These are phyloP conservation scores for Saccostrea glomerata DNA, from an alignment of 1,140 invertebrate species.

Conservation along the genomic window DNA sequence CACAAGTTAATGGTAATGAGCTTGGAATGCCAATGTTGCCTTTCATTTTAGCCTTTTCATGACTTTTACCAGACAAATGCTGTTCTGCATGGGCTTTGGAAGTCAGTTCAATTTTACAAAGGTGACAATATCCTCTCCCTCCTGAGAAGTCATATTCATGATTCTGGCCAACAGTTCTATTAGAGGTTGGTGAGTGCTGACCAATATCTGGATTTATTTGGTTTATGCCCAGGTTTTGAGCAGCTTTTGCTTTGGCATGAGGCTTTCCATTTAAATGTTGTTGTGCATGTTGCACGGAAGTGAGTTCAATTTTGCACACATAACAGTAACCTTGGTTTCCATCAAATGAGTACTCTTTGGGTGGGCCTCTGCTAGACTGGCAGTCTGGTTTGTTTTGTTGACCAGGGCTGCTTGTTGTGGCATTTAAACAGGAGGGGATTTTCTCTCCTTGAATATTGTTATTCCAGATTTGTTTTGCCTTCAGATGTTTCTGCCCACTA, in stretches of 20 bases:
- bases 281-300: constrained; percentile 57
- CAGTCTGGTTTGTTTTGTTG: background rate
- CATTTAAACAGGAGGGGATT: background rate
- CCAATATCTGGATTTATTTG: background rate
- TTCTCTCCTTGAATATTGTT: background rate
- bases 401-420: background rate
- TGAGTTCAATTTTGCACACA: constrained; percentile 62
- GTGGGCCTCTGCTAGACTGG: no score
- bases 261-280: constrained; percentile 57
- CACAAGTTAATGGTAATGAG: constrained; percentile 56
- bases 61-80: constrained; percentile 63
- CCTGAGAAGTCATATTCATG: constrained; percentile 53
- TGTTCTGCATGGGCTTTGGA: constrained; percentile 59
- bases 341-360: constrained; percentile 43
- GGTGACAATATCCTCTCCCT: constrained; percentile 59
- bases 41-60: constrained; percentile 54
- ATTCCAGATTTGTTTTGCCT: background rate
- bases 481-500: constrained; percentile 51
- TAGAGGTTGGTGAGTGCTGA: background rate
- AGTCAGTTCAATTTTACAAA: constrained; percentile 64
- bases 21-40: constrained; percentile 18
- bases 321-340: constrained; percentile 61
- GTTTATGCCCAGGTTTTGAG: background rate
- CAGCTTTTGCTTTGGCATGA: constrained; percentile 25
- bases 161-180: background rate